Base-by-base conservation (phyloP, 1,140 invertebrate species). In the Globodera rostochiensis region DNA sequence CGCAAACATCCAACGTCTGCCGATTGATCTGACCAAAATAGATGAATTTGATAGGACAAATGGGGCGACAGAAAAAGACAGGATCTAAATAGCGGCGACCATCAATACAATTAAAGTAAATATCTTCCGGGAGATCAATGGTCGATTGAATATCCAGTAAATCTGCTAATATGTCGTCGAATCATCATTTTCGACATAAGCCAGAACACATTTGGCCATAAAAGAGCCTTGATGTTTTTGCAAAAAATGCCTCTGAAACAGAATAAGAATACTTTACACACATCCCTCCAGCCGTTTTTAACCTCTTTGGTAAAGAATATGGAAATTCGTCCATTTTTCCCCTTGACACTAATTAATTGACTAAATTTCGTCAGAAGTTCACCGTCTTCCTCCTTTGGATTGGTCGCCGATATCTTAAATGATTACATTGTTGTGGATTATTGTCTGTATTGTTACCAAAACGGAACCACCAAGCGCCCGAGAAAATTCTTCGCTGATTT, bases 401-500 rank as follows among this genome's bases (percentile, higher is more conserved):
- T 60, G 57, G 57, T 60, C 57, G 57, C 1, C 15, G 57, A 60
- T 60, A 15, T 60, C 57, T 60, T 8, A 60, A 25, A 60, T 4
- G 15, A 60, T 60, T 60, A 15, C 15, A 60, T 13, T 60, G 57
- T 60, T 8, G 11, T 9, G 4, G 1, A 13, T 60, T 15, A 60
- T 1, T 60, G 9, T 13, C 15, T 60, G 6, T 4, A 60, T 60
- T 60, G 57, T 60, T 15, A 60, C 57, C 57, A 60, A 60, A 60
- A 60, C 15, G 9, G 57, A 5, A 13, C 57, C 57, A 15, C 13
- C 57, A 15, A 60, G 57, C 4, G 57, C 13, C 57, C 57, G 57
- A 4, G 57, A 60, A 19, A 85, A 84, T 79, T 85, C 85, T 21
- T 71, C 46, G 53, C 73, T 84, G 3, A 85, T 69, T 53, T 50